Evolutionary conservation across 1,140 invertebrate species (phyloP), one percentile per base, ranked within the genome.

Genomic region (Hormaphis cornu): DNA sequence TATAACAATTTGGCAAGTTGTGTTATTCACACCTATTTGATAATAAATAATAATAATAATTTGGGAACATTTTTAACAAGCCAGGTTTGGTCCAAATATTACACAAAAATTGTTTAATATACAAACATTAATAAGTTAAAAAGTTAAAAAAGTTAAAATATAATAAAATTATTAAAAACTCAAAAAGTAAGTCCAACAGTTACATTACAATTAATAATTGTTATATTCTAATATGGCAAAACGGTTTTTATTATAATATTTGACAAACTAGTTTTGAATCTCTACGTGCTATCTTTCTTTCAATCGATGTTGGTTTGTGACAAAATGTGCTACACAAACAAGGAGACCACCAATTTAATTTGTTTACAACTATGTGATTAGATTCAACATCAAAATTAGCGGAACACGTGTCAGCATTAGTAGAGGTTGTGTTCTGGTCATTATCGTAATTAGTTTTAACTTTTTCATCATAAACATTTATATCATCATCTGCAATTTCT

Each of bases 401-500:
- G 16, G 28, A 14, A 35, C 10, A 30, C 14, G 20, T 12, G 14
- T 48, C 10, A 3, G n/a, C 8, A 28, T 46, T 50, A 28, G 14
- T 5, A 37, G 35, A 5, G 6, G 12, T 14, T 46, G 22, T 52
- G 14, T 35, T 26, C 7, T 26, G 18, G 16, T 56, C 16, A 26
- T 22, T 52, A 26, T 18, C 18, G 22, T 40, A 33, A 40, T 58
- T 35, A 10, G 28, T 58, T 52, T 59, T 42, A n/a, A n/a, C n/a
- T 16, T 35, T 42, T 14, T 37, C 28, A 18, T 52, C 16, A 12
- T 12, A 69, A 14, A n/a, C 20, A 30, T 52, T 40, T 9, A n/a
- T 37, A 33, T 50, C 69, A 33, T 70, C 61, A 48, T 73, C 71
- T 8, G 44, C 70, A 24, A 76, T 74, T 71, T 78, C 76, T 72